phyloP scores from a whole-genome alignment of 2,113 vertebrate species.

The Fukomys damarensis region DNA sequence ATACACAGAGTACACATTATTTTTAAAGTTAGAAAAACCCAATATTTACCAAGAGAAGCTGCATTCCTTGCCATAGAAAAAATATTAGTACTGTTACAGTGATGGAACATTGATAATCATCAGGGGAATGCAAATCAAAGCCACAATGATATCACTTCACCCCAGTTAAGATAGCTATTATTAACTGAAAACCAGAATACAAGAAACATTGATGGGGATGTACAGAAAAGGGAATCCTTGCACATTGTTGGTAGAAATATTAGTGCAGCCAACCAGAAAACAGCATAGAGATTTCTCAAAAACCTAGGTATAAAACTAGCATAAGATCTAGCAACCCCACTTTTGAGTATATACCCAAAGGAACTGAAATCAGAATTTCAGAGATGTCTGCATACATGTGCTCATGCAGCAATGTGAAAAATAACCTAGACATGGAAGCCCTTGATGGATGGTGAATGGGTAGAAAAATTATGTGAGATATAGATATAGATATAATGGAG shows the following conservation, averaged over 20 bases:
- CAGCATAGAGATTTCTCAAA: background rate
- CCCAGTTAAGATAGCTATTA: background rate
- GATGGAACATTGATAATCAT: background rate
- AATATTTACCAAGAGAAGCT: background rate
- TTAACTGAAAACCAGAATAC: background rate
- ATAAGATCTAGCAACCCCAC: background rate
- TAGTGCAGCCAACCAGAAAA: background rate
- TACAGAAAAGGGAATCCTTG: background rate
- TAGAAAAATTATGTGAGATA: background rate
- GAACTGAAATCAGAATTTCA: background rate
- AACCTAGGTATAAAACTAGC: background rate
- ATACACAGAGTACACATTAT: background rate
- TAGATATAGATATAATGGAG: background rate
- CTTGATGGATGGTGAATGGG: background rate
- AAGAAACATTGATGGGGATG: background rate
- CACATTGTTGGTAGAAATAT: background rate
- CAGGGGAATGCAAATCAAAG: background rate
- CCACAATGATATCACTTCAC: background rate
- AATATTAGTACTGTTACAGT: background rate
- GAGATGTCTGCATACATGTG: background rate
- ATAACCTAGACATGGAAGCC: background rate
- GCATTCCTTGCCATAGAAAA: background rate
- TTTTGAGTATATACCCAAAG: background rate
- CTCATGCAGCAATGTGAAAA: background rate
- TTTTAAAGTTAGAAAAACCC: background rate